Base-by-base conservation (phyloP, 2,113 vertebrate genomes). In the Microcebus griseorufus region DNA sequence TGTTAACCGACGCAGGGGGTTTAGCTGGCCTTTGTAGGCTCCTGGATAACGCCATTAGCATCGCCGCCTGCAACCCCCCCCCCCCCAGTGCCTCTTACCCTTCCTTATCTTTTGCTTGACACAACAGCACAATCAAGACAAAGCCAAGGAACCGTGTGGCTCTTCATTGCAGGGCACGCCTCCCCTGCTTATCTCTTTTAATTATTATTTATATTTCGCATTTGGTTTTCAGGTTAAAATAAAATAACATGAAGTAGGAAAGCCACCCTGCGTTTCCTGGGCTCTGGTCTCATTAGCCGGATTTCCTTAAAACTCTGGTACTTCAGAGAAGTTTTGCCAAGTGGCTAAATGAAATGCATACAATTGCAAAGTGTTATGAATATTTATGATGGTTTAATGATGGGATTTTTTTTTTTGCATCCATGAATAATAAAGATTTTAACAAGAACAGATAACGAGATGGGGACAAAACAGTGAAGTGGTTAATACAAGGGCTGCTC, bases 311-410 rank as follows among this genome's bases (percentile, higher is more conserved):
- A 98, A 98, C 96, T 98, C 92, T 76, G 94, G 78, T 96, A 95
- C 96, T 98, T 98, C 73, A 95, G 98, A 98, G 98, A 98, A 98
- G 95, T 98, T 98, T 98, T 98, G 97, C 98, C 98, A 98, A 98
- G 98, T 97, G 93, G 96, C 85, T 98, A 98, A 98, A 98, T 98
- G 93, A 98, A 98, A 98, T 97, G 95, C 97, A 98, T 80, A 96
- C 91, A 93, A 72, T 97, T 97, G 95, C 97, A 95, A 96, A 98
- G 97, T 83, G 94, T 98, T 98, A 98, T 99, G 98, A 99, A 99
- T 99, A 99, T 99, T 99, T 98, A 99, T 99, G 97, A 93, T 98
- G 84, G 86, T 98, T 98, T 99, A 98, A 98, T 98, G 98, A 98
- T 96, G 73, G 76, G 86, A 85, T 96, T 98, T 98, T 48, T 42